These are phyloP conservation scores for Hypanus sabinus DNA, from an alignment of 2,113 vertebrate genomes.

Conservation along the genomic window DNA sequence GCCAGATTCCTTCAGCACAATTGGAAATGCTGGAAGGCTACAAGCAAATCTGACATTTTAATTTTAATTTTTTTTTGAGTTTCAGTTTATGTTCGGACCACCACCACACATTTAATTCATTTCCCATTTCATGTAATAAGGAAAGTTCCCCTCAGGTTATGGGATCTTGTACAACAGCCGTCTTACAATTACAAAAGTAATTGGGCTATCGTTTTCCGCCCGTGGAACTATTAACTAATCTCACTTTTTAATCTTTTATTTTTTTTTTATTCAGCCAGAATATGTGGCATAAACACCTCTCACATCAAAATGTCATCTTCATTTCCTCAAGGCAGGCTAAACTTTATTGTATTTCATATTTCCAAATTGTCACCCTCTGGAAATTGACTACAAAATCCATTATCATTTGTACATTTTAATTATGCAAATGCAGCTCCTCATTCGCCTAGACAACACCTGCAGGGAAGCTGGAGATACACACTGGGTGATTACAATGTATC, in stretches of 20 bases:
- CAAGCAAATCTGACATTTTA: slow-evolving; percentile 75
- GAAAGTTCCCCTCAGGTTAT: slow-evolving; percentile 86
- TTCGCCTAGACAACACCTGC: slow-evolving; percentile 93
- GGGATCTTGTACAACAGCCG: slow-evolving; percentile 71
- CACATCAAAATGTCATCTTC: slow-evolving; percentile 73
- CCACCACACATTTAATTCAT: slow-evolving; percentile 98
- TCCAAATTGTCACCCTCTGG: slow-evolving; percentile 98
- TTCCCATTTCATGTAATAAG: slow-evolving; percentile 98
- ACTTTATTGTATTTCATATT: slow-evolving; percentile 99
- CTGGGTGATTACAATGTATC: slow-evolving; percentile 99
- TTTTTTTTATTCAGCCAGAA: slow-evolving; percentile 57
- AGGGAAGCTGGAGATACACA: slow-evolving; percentile 97
- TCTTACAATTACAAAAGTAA: slow-evolving; percentile 89
- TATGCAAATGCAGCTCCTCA: slow-evolving; percentile 99
- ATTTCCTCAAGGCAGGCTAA: slow-evolving; percentile 81
- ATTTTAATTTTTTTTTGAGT: slow-evolving; percentile 46
- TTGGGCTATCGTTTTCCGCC: slow-evolving; percentile 75
- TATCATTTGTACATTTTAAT: slow-evolving; percentile 99
- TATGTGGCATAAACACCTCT: slow-evolving; percentile 68
- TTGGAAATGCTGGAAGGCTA: slow-evolving; percentile 51
- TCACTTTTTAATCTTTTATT: slow-evolving; percentile 73
- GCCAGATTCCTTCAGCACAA: background rate
- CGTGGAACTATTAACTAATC: slow-evolving; percentile 80
- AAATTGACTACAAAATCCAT: slow-evolving; percentile 99
- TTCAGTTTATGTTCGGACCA: slow-evolving; percentile 83